Evolutionary conservation across 2,113 vertebrate genomes (phyloP), one percentile per base, ranked within the genome.

Genomic region (Syngnathus scovelli): DNA sequence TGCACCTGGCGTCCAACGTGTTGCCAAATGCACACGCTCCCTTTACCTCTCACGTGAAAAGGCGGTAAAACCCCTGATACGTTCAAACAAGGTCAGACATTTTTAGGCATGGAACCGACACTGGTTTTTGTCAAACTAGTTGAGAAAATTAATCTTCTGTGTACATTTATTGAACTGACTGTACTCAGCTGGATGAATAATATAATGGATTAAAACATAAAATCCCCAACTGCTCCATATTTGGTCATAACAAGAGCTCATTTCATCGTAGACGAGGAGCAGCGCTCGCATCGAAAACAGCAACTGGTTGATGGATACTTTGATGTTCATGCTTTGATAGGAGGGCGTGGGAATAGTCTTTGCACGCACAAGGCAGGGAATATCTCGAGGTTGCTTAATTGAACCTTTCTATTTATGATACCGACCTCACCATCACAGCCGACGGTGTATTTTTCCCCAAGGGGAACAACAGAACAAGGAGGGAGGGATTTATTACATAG

Each of bases 361-460:
- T 68, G 74, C 62, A 76, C 75, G 80, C 78, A 66, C 9, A 10
- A 78, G 65, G 84, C 71, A 0, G 80, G 83, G 85, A 78, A 77
- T 72, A 72, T 71, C 70, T 60, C 58, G 9, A 12, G 83, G 79
- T 80, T 86, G 80, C 74, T 78, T 88, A 85, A 87, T 86, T 86
- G 83, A 86, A 82, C 69, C 68, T 79, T 82, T 88, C 88, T 87
- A 88, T 87, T 86, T 86, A 67, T 83, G 83, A 82, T 72, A 66
- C 19, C 60, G 12, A 66, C 75, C 64, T 85, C 78, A 84, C 78
- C 78, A 83, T 60, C 6, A 59, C 64, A 69, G 75, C 72, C 77
- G 85, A 80, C 48, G 44, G 69, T 16, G 13, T n/a, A 1, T 49
- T 23, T 56, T 11, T 85, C 79, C 62, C 2, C 80, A 63, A n/a